A percentile compares a stretch with the other conserved stretches of the same genome.
These are phyloP conservation scores for Psittacus erithacus DNA, from an alignment of 2,113 vertebrate species.

Conservation along the genomic window DNA sequence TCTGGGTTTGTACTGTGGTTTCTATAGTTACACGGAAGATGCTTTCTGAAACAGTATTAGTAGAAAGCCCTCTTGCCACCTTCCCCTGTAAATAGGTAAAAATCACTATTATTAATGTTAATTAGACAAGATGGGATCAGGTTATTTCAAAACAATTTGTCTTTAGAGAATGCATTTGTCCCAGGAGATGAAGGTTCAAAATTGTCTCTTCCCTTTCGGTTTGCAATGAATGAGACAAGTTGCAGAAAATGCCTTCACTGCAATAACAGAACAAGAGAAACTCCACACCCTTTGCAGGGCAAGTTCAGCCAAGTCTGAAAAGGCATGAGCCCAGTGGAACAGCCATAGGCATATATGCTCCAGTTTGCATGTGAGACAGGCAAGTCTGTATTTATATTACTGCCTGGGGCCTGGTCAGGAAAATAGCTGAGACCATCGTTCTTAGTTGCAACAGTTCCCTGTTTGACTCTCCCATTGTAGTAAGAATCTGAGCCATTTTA, in stretches of 20 bases:
- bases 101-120: neutral
- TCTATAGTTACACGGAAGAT: neutral
- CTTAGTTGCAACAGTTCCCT: neutral
- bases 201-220: neutral
- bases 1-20: neutral
- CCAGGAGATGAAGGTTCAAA: neutral
- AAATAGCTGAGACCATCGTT: neutral
- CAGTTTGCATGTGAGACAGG: neutral
- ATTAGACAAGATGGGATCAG: neutral
- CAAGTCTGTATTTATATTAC: neutral
- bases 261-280: neutral
- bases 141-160: neutral
- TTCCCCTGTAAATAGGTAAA: neutral
- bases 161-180: neutral
- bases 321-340: neutral
- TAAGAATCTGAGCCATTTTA: neutral
- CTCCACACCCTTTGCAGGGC: neutral
- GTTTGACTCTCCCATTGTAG: neutral
- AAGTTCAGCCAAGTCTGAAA: neutral
- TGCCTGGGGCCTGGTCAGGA: neutral
- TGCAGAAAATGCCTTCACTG: neutral
- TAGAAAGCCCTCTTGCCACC: neutral
- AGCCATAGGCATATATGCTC: neutral
- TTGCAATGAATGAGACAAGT: neutral
- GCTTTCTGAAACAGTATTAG: neutral